A percentile compares a stretch with the other conserved stretches of the same genome.
Conservation (phyloP, 2,113 vertebrate species). For the Vicugna pacos region DNA sequence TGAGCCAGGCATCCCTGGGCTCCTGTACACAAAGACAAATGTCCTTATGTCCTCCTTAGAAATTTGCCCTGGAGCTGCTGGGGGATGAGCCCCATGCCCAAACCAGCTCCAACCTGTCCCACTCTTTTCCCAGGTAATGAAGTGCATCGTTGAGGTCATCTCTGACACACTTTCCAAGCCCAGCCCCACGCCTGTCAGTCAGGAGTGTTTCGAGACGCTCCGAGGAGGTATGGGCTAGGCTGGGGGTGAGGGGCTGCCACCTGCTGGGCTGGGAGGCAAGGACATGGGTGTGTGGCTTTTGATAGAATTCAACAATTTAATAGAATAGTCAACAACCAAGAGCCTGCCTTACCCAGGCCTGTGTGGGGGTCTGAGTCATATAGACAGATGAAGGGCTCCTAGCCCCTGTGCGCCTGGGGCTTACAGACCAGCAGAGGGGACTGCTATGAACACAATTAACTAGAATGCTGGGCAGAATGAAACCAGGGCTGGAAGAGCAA, state of each 20-base stretch:
- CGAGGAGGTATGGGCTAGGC: conserved; percentile 89
- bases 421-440: neutral
- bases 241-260: neutral
- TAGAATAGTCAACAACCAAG: neutral
- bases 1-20: neutral
- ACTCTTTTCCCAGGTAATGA: conserved; percentile 92
- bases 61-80: neutral
- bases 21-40: neutral
- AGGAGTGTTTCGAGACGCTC: conserved; percentile 92
- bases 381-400: too few relatives aligned
- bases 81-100: neutral
- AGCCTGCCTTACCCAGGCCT: neutral
- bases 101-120: neutral
- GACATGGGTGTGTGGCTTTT: neutral
- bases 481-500: neutral
- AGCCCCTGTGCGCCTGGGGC: neutral
- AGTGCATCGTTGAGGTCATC: conserved; percentile 96
- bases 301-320: neutral
- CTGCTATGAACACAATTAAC: neutral
- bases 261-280: neutral
- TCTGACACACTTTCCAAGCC: conserved; percentile 94
- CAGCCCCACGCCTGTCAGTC: conserved; percentile 91
- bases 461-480: neutral
- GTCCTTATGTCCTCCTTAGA: neutral
- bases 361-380: neutral